Evolutionary conservation across 2,888 invertebrate species (phyloP), one percentile per base, ranked within the genome.

Genomic region (Melinaea marsaeus): DNA sequence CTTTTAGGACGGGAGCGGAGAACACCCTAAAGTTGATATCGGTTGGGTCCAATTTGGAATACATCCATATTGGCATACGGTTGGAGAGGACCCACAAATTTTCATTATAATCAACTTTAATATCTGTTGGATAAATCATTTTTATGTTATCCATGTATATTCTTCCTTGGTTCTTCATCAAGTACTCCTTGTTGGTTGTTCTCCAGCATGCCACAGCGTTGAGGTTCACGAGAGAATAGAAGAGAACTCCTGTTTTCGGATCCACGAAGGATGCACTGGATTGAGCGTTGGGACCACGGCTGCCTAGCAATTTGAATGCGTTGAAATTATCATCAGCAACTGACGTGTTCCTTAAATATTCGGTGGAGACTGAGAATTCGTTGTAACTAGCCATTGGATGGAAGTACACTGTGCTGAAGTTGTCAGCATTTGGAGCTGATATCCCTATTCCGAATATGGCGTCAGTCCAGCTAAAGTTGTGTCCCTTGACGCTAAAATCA

Each of bases 201-300:
- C 92, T 93, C 95, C 95, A 96, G 74, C 95, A 96, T 0, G 94
- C 95, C 0, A 96, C 93, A 0, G 95, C 94, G 75, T 95, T 95
- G 22, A 95, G 78, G 75, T 95, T 95, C 0, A 95, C 93, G 61
- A 95, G 79, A 0, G 95, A 93, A 77, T 95, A 96, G 79, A 95
- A 95, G 0, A 96, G 80, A 0, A 95, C 94, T 0, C 94, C 94
- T 0, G 94, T 93, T 67, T 92, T 92, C 33, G 93, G 92, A 69
- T 95, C 95, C 1, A 95, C 78, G 74, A 95, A 95, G 0, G 95
- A 93, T 0, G 92, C 94, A 64, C 94, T 94, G 2, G 95, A 94
- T 77, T 96, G 95, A 0, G 93, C 93, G 70, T 94, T 94, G 0
- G 92, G 92, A 0, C 95, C 95, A 64, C 95, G 91, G 60, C 92